phyloP scores from a whole-genome alignment of 2,888 invertebrate species.

The Dexiosoma caninum region DNA sequence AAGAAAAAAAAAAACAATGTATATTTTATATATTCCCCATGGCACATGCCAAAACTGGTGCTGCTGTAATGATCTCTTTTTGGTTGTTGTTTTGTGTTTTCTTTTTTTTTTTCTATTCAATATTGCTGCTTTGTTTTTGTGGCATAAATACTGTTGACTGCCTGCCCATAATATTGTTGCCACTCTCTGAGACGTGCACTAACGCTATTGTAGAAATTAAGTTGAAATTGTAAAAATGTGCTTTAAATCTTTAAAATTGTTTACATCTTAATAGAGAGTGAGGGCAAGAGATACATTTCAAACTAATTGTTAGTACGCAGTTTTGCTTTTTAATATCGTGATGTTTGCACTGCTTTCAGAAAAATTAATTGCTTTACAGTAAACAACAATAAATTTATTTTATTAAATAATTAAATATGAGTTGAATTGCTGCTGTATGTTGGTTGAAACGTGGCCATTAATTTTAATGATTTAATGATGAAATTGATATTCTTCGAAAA shows the following conservation, averaged over 20 bases:
- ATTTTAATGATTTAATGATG: no score
- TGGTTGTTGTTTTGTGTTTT: not conserved
- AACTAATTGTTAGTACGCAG: slow-evolving; percentile 51
- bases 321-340: not conserved
- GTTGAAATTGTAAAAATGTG: slow-evolving; percentile 40
- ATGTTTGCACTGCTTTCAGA: not conserved
- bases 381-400: not conserved
- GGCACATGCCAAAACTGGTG: slow-evolving; percentile 56
- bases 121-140: slow-evolving; percentile 6
- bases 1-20: slow-evolving; percentile 41
- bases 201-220: slow-evolving; percentile 27
- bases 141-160: slow-evolving; percentile 10
- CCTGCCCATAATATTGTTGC: slow-evolving; percentile 10
- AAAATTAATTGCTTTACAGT: not conserved
- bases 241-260: slow-evolving; percentile 40
- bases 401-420: no score
- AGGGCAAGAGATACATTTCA: not conserved
- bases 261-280: slow-evolving; percentile 46
- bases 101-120: not conserved
- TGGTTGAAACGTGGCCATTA: no score
- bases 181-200: slow-evolving; percentile 10
- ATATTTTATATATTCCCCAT: slow-evolving; percentile 56
- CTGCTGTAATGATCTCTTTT: slow-evolving; percentile 54
- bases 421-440: no score
- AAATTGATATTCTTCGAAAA: no score